phyloP scores from a whole-genome alignment of 2,797 vertebrate species.

The Hirundo rustica region DNA sequence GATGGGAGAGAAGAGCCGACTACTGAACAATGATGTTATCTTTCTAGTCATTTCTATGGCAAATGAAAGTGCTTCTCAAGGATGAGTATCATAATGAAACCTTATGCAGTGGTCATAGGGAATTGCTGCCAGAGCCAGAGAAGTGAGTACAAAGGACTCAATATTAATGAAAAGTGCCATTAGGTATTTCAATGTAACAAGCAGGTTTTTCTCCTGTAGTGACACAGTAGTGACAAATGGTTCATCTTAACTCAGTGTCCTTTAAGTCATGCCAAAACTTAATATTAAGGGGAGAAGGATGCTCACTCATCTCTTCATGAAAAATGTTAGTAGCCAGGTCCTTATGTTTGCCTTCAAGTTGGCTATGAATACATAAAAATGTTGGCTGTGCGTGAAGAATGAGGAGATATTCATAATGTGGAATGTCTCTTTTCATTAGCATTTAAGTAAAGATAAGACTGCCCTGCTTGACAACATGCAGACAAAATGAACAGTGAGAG shows the following conservation, averaged over 20 bases:
- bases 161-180: slow-evolving; percentile 57
- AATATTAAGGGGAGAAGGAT: background rate
- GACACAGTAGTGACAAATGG: slow-evolving; percentile 30
- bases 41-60: background rate
- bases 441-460: slow-evolving; percentile 47
- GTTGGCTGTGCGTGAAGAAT: slow-evolving; percentile 18
- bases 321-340: slow-evolving; percentile 9
- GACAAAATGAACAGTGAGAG: background rate
- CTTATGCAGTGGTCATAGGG: slow-evolving; percentile 37
- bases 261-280: slow-evolving; percentile 55
- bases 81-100: slow-evolving; percentile 36
- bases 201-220: slow-evolving; percentile 15
- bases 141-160: slow-evolving; percentile 41
- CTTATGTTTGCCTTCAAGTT: slow-evolving; percentile 45
- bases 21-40: background rate
- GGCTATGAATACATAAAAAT: slow-evolving; percentile 17
- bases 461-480: background rate
- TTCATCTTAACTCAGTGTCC: slow-evolving; percentile 55
- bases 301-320: background rate
- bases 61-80: slow-evolving; percentile 29
- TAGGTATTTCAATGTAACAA: slow-evolving; percentile 54
- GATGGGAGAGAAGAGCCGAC: background rate
- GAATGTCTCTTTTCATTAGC: slow-evolving; percentile 29
- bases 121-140: slow-evolving; percentile 29
- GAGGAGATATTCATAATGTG: slow-evolving; percentile 21